Conservation (phyloP, 2,113 vertebrate species). For the Pseudonaja textilis region DNA sequence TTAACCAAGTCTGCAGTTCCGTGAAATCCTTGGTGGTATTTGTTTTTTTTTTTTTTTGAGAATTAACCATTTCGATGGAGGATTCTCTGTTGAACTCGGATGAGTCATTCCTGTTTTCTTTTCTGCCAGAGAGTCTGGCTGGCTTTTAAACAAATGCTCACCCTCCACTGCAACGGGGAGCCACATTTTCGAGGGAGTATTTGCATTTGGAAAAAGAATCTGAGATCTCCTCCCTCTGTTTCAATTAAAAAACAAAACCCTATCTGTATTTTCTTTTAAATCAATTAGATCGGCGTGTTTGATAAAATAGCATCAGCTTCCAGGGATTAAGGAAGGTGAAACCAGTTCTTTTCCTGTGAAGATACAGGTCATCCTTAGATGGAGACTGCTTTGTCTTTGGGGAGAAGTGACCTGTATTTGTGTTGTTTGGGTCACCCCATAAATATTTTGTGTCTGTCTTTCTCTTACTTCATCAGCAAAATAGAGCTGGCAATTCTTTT, state of each 20-base stretch:
- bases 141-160: conserved; percentile 1
- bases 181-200: background rate
- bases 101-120: background rate
- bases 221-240: background rate
- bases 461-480: background rate
- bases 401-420: background rate
- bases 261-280: background rate
- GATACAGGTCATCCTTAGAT: background rate
- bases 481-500: background rate
- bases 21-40: background rate
- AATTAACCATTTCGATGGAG: background rate
- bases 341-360: background rate
- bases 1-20: background rate
- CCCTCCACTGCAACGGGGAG: background rate
- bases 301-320: background rate
- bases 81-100: background rate
- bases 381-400: background rate
- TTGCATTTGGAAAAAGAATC: background rate
- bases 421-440: background rate
- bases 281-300: background rate
- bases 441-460: background rate
- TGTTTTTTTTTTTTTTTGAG: background rate
- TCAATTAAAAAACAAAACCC: background rate
- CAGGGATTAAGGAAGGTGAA: background rate
- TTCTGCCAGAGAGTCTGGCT: background rate